Evolutionary conservation across 2,888 invertebrate species (phyloP), one percentile per base, ranked within the genome.

Genomic region (Campoplex nolae): DNA sequence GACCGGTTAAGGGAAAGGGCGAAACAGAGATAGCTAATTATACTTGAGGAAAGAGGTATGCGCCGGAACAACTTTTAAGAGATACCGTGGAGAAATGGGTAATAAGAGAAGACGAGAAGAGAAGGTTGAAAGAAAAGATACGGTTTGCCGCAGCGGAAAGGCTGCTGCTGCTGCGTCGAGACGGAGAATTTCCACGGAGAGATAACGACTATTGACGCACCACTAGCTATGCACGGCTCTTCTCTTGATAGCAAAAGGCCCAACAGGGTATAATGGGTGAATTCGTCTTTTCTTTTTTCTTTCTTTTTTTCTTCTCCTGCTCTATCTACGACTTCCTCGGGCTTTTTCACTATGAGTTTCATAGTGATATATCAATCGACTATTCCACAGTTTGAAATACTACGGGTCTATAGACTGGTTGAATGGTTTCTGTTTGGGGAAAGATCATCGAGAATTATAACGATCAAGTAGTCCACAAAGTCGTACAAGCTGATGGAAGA

Each of bases 201-300:
- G 90, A 91, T 92, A 92, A 92, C 91, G 91, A 90, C 91, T 90
- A 92, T 92, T 92, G 91, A 92, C 90, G 90, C 88, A 75, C 82
- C 70, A 79, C 75, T 73, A 73, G 73, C 77, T 54, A 62, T 65
- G 56, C 82, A 48, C 45, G 73, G 51, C 75, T 71, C 48, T 35
- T 23, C 54, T 7, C 62, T 62, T 65, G 73, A 75, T 38, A 35
- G 42, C 23, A 75, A 23, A 23, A 78, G 78, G 71, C 68, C 70
- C 70, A 87, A 82, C 77, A 58, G 71, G 11, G 32, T 32, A 6
- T 62, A 58, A 58, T 58, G 77, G 54, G 51, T 38, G 28, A 51
- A 83, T 45, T 74, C 68, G 42, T 68, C 38, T 67, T 28, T 16
- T 70, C 38, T 51, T 58, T 28, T 35, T 75, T 70, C n/a, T 77